phyloP scores from a whole-genome alignment of 2,888 invertebrate species.

The Ectropis crepuscularia region DNA sequence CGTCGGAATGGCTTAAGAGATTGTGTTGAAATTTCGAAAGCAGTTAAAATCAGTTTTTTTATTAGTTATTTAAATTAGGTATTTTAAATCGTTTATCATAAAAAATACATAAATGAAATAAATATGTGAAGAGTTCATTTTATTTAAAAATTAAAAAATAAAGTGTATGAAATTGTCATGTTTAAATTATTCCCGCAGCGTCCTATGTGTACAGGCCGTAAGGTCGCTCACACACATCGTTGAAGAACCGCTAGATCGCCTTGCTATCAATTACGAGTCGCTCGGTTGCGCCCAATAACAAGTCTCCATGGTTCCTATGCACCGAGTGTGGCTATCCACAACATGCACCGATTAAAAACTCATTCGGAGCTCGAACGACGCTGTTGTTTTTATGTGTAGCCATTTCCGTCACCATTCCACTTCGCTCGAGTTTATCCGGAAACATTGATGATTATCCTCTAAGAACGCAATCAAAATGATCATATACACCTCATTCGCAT shows the following conservation, averaged over 20 bases:
- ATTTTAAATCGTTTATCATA: too few relatives aligned
- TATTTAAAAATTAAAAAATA: too few relatives aligned
- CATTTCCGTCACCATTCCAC: constrained; percentile 27
- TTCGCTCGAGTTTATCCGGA: constrained; percentile 20
- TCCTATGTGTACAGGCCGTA: neutral
- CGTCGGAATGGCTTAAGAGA: too few relatives aligned
- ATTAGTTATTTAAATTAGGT: too few relatives aligned
- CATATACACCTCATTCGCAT: neutral
- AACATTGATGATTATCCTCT: constrained; percentile 15
- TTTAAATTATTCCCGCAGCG: too few relatives aligned
- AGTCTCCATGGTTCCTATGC: constrained; percentile 78
- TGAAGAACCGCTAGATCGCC: constrained; percentile 75
- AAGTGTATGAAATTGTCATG: too few relatives aligned
- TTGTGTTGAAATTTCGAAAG: too few relatives aligned
- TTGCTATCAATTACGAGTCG: constrained; percentile 80
- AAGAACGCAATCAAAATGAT: constrained; percentile 13
- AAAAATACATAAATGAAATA: too few relatives aligned
- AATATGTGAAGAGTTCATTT: too few relatives aligned
- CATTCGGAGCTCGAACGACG: constrained; percentile 35
- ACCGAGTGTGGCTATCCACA: constrained; percentile 58
- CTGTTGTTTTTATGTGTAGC: constrained; percentile 28
- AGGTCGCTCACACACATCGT: constrained; percentile 70
- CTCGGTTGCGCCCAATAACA: constrained; percentile 80
- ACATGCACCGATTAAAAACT: constrained; percentile 53
- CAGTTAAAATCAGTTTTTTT: too few relatives aligned